phyloP scores from a whole-genome alignment of 2,888 invertebrate genomes.

The Clunio marinus region DNA sequence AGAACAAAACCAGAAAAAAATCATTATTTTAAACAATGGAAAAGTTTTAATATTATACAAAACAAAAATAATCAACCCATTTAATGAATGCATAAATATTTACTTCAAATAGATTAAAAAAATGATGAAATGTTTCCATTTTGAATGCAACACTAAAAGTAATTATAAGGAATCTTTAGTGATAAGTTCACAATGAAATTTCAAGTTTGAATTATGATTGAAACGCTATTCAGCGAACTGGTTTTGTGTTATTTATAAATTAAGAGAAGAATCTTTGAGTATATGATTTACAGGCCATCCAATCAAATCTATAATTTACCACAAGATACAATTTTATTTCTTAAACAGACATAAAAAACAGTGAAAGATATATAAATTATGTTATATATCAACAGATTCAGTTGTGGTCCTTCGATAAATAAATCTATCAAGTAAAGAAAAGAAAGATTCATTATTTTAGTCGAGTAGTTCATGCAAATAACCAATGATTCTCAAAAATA shows the following conservation, averaged over 20 bases:
- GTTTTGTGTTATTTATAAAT: slow-evolving; percentile 44
- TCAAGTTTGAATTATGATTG: slow-evolving; percentile 12
- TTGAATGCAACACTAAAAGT: slow-evolving; percentile 20
- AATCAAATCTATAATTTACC: not conserved
- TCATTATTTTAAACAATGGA: too few species aligned
- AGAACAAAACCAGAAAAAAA: too few species aligned
- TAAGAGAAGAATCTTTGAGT: slow-evolving; percentile 43
- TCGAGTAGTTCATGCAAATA: slow-evolving; percentile 43
- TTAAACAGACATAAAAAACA: not conserved
- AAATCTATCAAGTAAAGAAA: not conserved
- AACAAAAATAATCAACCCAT: slow-evolving; percentile 27
- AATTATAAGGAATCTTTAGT: slow-evolving; percentile 4
- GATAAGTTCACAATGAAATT: slow-evolving; percentile 26
- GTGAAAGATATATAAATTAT: not conserved
- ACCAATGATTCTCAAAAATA: slow-evolving; percentile 64
- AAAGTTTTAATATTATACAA: slow-evolving; percentile 35
- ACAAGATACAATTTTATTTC: too few species aligned
- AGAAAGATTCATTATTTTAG: not conserved
- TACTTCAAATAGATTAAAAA: slow-evolving; percentile 35
- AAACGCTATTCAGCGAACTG: slow-evolving; percentile 40
- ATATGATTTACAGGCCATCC: slow-evolving; percentile 45
- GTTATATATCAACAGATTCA: not conserved
- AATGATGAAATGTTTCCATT: slow-evolving; percentile 8
- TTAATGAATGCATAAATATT: slow-evolving; percentile 31
- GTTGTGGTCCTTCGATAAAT: slow-evolving; percentile 24